Evolutionary conservation across 2,888 invertebrate genomes (phyloP).

Genomic region (Tenthredo scrophulariae): DNA sequence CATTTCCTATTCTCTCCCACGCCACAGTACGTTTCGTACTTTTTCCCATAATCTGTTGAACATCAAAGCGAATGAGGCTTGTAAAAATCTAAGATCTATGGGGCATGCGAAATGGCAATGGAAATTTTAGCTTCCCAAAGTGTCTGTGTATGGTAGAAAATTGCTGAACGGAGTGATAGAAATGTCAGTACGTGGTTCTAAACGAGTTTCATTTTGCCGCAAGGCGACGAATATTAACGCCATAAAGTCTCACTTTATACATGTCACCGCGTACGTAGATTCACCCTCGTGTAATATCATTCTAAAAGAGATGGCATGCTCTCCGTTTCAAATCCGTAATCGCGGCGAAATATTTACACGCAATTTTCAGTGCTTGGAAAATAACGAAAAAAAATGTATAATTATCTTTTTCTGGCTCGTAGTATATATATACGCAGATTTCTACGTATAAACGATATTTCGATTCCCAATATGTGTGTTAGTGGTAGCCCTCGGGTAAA

Average conservation of each 20-base stretch:
- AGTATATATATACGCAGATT: background rate
- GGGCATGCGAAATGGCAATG: background rate
- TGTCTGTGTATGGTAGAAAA: constrained; percentile 3
- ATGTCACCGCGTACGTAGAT: background rate
- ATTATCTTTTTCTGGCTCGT: background rate
- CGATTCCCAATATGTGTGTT: background rate
- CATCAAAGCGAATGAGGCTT: background rate
- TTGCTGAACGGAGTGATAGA: constrained; percentile 27
- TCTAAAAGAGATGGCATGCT: background rate
- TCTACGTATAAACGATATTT: background rate
- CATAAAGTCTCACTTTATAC: constrained; percentile 43
- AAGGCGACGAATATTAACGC: constrained; percentile 49
- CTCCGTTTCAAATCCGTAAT: background rate
- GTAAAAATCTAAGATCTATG: background rate
- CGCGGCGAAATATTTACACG: background rate
- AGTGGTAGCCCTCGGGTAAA: constrained; percentile 10
- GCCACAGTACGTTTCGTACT: background rate
- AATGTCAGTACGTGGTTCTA: constrained; percentile 4
- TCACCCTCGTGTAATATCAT: background rate
- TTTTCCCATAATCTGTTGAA: background rate
- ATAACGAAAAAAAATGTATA: background rate
- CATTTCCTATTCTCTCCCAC: background rate
- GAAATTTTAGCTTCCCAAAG: constrained; percentile 3
- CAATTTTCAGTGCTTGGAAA: background rate
- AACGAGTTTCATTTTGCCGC: constrained; percentile 49